Evolutionary conservation across 2,797 vertebrate genomes (phyloP).

Genomic region (Platalea minor): DNA sequence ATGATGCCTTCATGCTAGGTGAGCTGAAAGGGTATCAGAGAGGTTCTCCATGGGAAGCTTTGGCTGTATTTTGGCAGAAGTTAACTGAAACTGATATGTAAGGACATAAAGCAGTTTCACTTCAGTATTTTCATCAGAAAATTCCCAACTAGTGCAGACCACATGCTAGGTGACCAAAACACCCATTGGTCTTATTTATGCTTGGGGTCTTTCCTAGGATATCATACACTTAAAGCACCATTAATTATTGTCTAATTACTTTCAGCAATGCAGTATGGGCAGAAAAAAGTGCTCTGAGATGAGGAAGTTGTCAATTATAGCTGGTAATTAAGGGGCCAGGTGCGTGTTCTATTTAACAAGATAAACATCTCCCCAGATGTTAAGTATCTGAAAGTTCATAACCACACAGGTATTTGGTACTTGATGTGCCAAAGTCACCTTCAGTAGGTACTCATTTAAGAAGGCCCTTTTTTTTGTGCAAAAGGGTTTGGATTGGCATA

Average conservation of each 20-base stretch:
- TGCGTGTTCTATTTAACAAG: slow-evolving; percentile 79
- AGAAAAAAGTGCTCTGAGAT: slow-evolving; percentile 56
- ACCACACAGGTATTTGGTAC: slow-evolving; percentile 58
- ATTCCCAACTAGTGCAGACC: neutral
- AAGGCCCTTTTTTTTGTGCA: neutral
- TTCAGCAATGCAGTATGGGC: slow-evolving; percentile 53
- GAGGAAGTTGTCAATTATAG: slow-evolving; percentile 75
- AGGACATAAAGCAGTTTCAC: neutral
- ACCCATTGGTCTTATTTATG: neutral
- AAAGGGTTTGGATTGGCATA: neutral
- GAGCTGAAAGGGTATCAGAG: neutral
- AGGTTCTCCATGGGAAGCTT: neutral
- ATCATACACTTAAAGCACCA: slow-evolving; percentile 57
- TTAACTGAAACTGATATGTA: neutral
- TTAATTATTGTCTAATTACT: slow-evolving; percentile 75
- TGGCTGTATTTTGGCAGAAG: neutral
- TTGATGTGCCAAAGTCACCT: neutral
- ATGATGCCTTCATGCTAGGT: neutral
- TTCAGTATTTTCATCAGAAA: neutral
- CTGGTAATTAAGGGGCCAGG: slow-evolving; percentile 77
- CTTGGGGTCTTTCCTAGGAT: slow-evolving; percentile 23
- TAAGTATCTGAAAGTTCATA: slow-evolving; percentile 71
- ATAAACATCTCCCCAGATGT: slow-evolving; percentile 76
- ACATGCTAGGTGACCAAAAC: neutral
- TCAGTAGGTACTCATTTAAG: neutral